A percentile compares a stretch with the other conserved stretches of the same genome.
Conservation (phyloP, 1,140 invertebrate genomes). For the Leptinotarsa texana region DNA sequence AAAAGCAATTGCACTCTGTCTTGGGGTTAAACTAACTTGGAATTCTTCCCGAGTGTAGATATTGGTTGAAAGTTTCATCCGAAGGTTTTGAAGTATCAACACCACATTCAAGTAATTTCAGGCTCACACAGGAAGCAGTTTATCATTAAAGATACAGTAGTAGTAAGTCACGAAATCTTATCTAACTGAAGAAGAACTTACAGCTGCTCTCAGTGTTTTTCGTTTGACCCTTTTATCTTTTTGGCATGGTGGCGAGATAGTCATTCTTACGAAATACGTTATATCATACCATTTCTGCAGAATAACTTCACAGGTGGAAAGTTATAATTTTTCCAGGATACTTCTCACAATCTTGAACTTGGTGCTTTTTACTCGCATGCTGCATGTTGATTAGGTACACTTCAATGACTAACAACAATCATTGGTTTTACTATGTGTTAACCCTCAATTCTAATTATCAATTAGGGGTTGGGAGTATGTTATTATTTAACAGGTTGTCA, state of each 20-base stretch:
- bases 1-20: too few relatives aligned
- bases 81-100: background rate
- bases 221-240: background rate
- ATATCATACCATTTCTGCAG: slow-evolving; percentile 49
- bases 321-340: slow-evolving; percentile 4
- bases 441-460: too few relatives aligned
- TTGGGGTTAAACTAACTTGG: too few relatives aligned
- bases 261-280: slow-evolving; percentile 66
- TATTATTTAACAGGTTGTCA: too few relatives aligned
- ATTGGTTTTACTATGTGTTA: background rate
- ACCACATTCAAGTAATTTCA: background rate
- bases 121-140: background rate
- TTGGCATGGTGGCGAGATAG: slow-evolving; percentile 47
- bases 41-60: too few relatives aligned
- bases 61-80: background rate
- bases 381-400: background rate
- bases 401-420: background rate
- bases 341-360: background rate
- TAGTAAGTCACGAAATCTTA: background rate
- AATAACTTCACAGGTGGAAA: background rate
- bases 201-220: background rate
- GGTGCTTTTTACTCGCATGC: background rate
- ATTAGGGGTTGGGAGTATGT: too few relatives aligned
- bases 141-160: background rate
- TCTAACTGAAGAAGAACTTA: background rate